Percentiles rank a stretch among this genome's conserved stretches.
Conservation (phyloP, 2,797 vertebrate genomes). For the Chrosomus eos region DNA sequence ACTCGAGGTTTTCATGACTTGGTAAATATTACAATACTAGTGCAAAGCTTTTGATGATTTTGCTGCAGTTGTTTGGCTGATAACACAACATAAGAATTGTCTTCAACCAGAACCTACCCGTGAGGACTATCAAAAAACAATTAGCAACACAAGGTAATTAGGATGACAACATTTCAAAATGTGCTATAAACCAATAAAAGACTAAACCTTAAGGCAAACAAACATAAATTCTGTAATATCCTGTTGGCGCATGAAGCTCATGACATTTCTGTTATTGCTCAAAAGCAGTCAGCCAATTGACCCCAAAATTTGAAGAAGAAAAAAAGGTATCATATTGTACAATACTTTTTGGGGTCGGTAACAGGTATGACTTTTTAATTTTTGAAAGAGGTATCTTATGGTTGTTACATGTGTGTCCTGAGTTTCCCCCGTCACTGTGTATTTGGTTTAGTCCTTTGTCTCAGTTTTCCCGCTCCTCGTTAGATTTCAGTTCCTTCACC, state of each 20-base stretch:
- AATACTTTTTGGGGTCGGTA: not conserved
- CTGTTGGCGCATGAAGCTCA: not conserved
- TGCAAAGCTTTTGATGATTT: not conserved
- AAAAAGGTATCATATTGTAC: too few relatives aligned
- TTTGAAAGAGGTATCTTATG: not conserved
- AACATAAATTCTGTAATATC: not conserved
- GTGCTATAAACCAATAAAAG: slow-evolving; percentile 10
- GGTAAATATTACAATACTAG: slow-evolving; percentile 8
- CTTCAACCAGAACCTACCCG: not conserved
- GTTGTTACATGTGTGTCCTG: too few relatives aligned
- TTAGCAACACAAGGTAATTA: not conserved
- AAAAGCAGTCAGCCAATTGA: not conserved
- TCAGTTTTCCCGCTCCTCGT: too few relatives aligned
- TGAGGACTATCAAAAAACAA: not conserved
- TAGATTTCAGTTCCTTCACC: too few relatives aligned
- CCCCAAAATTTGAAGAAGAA: not conserved
- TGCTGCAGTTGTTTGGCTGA: not conserved
- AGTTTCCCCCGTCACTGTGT: too few relatives aligned
- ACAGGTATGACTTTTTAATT: not conserved
- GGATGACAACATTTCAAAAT: not conserved
- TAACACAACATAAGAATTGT: not conserved
- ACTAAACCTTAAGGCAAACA: not conserved
- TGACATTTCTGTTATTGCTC: not conserved
- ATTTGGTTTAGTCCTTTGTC: too few relatives aligned
- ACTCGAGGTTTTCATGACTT: not conserved